phyloP scores from a whole-genome alignment of 2,797 vertebrate genomes.

The Merluccius polli region DNA sequence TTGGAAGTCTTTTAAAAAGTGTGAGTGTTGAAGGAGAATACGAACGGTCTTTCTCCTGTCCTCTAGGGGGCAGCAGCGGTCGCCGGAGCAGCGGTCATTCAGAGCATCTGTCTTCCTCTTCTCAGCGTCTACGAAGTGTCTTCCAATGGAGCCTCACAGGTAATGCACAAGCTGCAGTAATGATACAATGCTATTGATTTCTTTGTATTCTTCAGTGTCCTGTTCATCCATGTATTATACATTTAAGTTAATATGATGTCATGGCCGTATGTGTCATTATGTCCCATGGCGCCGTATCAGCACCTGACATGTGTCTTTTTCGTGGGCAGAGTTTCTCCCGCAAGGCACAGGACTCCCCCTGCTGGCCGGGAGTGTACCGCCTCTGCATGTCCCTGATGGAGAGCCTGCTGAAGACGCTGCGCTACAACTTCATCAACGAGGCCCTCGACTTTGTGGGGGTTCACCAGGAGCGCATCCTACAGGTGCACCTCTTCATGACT shows the following conservation, averaged over 20 bases:
- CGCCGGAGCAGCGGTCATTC: conserved; percentile 87
- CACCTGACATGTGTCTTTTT: background rate
- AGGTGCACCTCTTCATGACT: conserved; percentile 69
- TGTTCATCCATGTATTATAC: background rate
- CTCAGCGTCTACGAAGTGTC: conserved; percentile 90
- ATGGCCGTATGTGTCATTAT: too few species aligned
- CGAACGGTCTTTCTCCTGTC: background rate
- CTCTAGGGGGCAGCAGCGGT: conserved; percentile 88
- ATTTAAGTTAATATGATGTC: background rate
- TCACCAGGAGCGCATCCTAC: conserved; percentile 95
- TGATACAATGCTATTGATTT: too few species aligned
- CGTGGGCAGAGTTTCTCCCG: conserved; percentile 76
- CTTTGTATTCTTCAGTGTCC: background rate
- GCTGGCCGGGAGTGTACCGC: conserved; percentile 93
- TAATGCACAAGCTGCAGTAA: conserved; percentile 39
- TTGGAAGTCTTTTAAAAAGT: too few species aligned
- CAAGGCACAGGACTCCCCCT: conserved; percentile 87
- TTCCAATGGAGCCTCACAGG: conserved; percentile 83
- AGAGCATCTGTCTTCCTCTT: conserved; percentile 92
- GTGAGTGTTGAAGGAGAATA: background rate
- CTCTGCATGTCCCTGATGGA: conserved; percentile 95
- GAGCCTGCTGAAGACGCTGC: conserved; percentile 91
- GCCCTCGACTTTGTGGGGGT: conserved; percentile 95
- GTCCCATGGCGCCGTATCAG: background rate
- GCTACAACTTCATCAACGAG: conserved; percentile 94